phyloP scores from a whole-genome alignment of 2,797 vertebrate genomes.

The Eleutherodactylus coqui region DNA sequence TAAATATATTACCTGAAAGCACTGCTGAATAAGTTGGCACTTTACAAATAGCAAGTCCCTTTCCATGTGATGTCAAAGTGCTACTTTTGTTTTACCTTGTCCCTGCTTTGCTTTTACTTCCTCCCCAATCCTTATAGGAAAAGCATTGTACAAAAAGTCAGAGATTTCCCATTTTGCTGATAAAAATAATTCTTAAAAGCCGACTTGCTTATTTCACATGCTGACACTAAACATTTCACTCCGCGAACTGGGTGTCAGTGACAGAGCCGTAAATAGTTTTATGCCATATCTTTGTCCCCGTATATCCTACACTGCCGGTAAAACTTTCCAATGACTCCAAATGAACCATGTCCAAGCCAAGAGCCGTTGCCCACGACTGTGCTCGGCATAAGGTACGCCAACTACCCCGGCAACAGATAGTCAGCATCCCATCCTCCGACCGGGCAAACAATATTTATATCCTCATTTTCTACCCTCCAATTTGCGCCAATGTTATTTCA shows the following conservation, averaged over 20 bases:
- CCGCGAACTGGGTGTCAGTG: background rate
- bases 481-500: conserved; percentile 48
- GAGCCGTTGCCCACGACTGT: background rate
- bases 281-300: background rate
- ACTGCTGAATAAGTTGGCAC: too few species aligned
- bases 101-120: background rate
- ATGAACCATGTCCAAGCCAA: background rate
- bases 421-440: background rate
- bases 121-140: background rate
- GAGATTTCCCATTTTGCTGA: background rate
- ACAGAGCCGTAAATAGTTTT: conserved; percentile 5
- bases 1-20: too few species aligned
- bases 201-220: conserved; percentile 24
- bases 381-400: background rate
- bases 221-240: conserved; percentile 9
- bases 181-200: conserved; percentile 14
- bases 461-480: background rate
- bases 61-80: background rate
- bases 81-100: background rate
- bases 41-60: too few species aligned
- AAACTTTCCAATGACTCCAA: background rate
- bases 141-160: background rate
- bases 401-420: conserved; percentile 5
- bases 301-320: background rate
- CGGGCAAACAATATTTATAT: conserved; percentile 27